A percentile compares a stretch with the other conserved stretches of the same genome.
Conservation (phyloP, 2,888 invertebrate genomes). For the Ctenicera cuprea region DNA sequence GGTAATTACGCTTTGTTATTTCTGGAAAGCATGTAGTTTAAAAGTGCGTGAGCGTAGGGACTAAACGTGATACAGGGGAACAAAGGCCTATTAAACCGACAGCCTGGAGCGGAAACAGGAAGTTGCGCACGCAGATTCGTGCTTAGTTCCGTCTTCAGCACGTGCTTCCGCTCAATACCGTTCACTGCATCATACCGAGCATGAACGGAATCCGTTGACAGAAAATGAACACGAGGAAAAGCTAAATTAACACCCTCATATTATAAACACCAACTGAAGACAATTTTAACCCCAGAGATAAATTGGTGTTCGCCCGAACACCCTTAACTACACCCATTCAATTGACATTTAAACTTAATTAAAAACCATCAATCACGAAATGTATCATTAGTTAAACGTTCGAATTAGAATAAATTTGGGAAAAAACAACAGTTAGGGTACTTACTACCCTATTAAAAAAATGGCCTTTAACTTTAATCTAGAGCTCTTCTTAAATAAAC, state of each 20-base stretch:
- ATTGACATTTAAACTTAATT: not conserved
- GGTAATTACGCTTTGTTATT: constrained; percentile 55
- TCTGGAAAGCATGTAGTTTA: constrained; percentile 54
- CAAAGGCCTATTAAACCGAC: constrained; percentile 60
- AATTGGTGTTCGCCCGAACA: constrained; percentile 3
- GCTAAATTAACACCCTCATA: constrained; percentile 39
- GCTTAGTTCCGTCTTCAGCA: constrained; percentile 62
- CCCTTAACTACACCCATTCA: not conserved
- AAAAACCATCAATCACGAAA: too few relatives aligned
- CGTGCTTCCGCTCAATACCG: constrained; percentile 65
- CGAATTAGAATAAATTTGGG: too few relatives aligned
- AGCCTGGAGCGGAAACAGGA: constrained; percentile 56
- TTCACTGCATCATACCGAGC: constrained; percentile 53
- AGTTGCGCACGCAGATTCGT: constrained; percentile 59
- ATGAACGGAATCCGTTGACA: constrained; percentile 45
- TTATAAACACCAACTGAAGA: constrained; percentile 28
- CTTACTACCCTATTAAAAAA: too few relatives aligned
- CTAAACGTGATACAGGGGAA: constrained; percentile 53
- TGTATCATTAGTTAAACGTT: too few relatives aligned
- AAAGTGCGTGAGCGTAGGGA: constrained; percentile 54
- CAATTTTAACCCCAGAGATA: constrained; percentile 18
- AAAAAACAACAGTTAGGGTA: too few relatives aligned
- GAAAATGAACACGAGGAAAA: constrained; percentile 42
- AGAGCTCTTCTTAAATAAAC: too few relatives aligned
- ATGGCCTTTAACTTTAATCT: too few relatives aligned